These are phyloP conservation scores for Heliothis subflexa DNA, from an alignment of 1,140 invertebrate species.

Conservation along the genomic window DNA sequence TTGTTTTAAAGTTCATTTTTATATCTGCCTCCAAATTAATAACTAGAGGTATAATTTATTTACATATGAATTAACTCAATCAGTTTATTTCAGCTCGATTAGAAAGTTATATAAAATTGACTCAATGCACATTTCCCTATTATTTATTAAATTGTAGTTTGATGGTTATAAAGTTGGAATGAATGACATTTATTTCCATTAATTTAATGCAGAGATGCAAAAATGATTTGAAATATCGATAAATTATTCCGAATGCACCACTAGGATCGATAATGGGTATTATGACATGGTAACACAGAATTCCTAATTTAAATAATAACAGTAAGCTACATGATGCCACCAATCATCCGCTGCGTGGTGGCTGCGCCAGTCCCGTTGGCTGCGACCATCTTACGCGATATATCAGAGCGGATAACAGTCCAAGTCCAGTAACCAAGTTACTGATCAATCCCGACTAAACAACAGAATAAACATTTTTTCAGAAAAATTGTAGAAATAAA, in stretches of 20 bases:
- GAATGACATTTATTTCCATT: too few relatives aligned
- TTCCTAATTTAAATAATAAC: slow-evolving; percentile 42
- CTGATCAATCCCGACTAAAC: background rate
- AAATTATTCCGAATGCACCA: background rate
- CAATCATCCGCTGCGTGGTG: slow-evolving; percentile 17
- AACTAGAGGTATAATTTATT: background rate
- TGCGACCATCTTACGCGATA: slow-evolving; percentile 30
- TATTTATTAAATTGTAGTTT: background rate
- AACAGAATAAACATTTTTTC: background rate
- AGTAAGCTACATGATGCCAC: slow-evolving; percentile 11
- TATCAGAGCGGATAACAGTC: slow-evolving; percentile 52
- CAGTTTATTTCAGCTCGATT: background rate
- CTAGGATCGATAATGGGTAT: background rate
- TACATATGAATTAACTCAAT: background rate
- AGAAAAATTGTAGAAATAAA: background rate
- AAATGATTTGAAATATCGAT: background rate
- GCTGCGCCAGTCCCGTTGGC: slow-evolving; percentile 37
- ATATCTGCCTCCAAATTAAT: too few relatives aligned
- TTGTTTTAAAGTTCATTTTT: background rate
- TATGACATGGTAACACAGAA: slow-evolving; percentile 19
- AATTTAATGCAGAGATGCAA: too few relatives aligned
- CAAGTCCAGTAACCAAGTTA: background rate
- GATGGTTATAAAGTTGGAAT: too few relatives aligned
- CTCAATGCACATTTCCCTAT: background rate
- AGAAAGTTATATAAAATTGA: slow-evolving; percentile 1